Base-by-base conservation (phyloP, 2,113 vertebrate genomes). In the Hypomesus transpacificus region DNA sequence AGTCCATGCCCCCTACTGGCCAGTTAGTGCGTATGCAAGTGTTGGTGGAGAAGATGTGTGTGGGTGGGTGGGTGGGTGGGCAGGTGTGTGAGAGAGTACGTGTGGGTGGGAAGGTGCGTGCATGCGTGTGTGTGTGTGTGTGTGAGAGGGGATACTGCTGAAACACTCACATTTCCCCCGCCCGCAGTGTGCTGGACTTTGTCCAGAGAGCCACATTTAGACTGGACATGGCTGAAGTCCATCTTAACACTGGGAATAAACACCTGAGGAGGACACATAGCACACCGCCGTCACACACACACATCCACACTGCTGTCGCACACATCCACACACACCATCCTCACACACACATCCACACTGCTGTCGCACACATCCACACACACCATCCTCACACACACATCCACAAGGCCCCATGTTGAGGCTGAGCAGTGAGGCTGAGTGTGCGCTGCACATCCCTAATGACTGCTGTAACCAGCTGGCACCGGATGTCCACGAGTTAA, bases 211-310 rank as follows among this genome's bases (percentile, higher is more conserved):
- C 90, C 90, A 81, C 90, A 91, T 75, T 91, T 91, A 56, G 90
- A 67, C 81, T 90, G 89, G 72, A 91, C 20, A 67, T 91, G 89
- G 84, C 89, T 91, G 62, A 86, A 91, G 82, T 91, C 90, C 87
- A 90, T 81, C 80, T 90, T 91, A 51, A 91, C 89, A 28, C 87
- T 91, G 53, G 90, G 89, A 72, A 91, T 91, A 85, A 89, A 88
- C 72, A 91, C 90, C 90, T 91, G 82, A 3, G 16, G 73, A 71
- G 16, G 73, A 71, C 77, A 22, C 80, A 89, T 70, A 90, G 68
- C 64, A 61, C 20, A 70, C 75, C 58, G 68, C 74, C 34, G 28
- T 75, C n/a, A 68, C 34, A 8, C 26, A 8, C 26, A 34, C 65
- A 20, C 31, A 73, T 34, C 71, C 52, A 54, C 31, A 52, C 54